phyloP scores from a whole-genome alignment of 2,888 invertebrate species.

The Macaria notata region DNA sequence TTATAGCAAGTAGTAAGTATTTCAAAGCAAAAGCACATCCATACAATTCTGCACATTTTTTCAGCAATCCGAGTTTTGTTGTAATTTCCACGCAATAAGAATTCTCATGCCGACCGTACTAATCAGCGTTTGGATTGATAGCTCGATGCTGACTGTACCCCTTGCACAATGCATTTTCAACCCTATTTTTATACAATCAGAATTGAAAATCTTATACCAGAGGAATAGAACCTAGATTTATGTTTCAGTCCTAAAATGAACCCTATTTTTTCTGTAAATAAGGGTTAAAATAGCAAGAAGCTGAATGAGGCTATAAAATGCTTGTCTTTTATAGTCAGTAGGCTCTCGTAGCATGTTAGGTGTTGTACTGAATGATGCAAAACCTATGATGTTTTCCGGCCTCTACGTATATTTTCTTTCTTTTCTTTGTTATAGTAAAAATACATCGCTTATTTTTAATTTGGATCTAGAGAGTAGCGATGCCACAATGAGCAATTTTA shows the following conservation, averaged over 20 bases:
- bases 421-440: too few species aligned
- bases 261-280: not conserved
- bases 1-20: too few species aligned
- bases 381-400: not conserved
- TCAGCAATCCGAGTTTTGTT: slow-evolving; percentile 2
- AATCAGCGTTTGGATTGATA: slow-evolving; percentile 41
- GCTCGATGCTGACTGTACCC: slow-evolving; percentile 19
- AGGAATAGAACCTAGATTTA: not conserved
- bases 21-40: too few species aligned
- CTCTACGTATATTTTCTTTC: too few species aligned
- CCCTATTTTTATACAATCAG: slow-evolving; percentile 1
- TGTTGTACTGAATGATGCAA: not conserved
- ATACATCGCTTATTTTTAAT: too few species aligned
- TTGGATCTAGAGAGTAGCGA: too few species aligned
- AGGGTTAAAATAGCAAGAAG: not conserved
- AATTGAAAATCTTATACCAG: not conserved
- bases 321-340: slow-evolving; percentile 1
- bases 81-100: slow-evolving; percentile 41
- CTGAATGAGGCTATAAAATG: not conserved
- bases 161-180: slow-evolving; percentile 8
- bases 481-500: too few species aligned
- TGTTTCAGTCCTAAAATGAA: not conserved
- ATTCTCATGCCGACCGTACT: slow-evolving; percentile 37
- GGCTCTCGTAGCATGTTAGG: not conserved
- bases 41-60: too few species aligned